phyloP scores from a whole-genome alignment of 2,797 vertebrate species.

The Manis javanica region DNA sequence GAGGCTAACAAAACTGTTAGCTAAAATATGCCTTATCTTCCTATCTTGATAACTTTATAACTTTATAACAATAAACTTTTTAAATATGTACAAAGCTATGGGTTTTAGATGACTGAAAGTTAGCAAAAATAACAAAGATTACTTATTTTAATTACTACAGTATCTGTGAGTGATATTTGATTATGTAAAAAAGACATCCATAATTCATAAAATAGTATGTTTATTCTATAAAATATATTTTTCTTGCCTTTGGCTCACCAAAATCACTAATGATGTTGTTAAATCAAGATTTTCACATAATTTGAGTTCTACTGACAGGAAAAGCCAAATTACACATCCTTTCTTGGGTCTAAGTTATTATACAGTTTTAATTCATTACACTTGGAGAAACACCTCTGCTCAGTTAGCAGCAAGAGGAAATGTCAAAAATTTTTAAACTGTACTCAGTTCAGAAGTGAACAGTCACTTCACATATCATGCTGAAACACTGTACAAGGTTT shows the following conservation, averaged over 20 bases:
- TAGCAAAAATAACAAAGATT: conserved; percentile 44
- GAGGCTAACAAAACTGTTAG: neutral
- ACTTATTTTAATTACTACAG: conserved; percentile 13
- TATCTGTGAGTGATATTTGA: neutral
- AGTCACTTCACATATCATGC: neutral
- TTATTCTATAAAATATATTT: conserved; percentile 39
- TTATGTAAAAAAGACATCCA: neutral
- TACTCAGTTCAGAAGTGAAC: neutral
- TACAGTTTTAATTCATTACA: conserved; percentile 1
- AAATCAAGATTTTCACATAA: conserved; percentile 48
- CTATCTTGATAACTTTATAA: conserved; percentile 29
- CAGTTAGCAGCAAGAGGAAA: neutral
- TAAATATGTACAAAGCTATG: neutral
- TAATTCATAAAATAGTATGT: conserved; percentile 28
- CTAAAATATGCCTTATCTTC: conserved; percentile 17
- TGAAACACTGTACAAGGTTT: conserved; percentile 31
- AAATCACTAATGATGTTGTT: conserved; percentile 46
- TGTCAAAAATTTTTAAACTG: conserved; percentile 19
- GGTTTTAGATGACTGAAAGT: conserved; percentile 37
- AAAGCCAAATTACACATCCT: conserved; percentile 48
- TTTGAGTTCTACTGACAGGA: conserved; percentile 31
- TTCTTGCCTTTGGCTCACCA: conserved; percentile 6
- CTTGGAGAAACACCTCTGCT: neutral
- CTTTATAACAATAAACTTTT: conserved; percentile 33
- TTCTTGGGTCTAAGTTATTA: conserved; percentile 29